phyloP scores from a whole-genome alignment of 2,113 vertebrate species.

The Rhea pennata region DNA sequence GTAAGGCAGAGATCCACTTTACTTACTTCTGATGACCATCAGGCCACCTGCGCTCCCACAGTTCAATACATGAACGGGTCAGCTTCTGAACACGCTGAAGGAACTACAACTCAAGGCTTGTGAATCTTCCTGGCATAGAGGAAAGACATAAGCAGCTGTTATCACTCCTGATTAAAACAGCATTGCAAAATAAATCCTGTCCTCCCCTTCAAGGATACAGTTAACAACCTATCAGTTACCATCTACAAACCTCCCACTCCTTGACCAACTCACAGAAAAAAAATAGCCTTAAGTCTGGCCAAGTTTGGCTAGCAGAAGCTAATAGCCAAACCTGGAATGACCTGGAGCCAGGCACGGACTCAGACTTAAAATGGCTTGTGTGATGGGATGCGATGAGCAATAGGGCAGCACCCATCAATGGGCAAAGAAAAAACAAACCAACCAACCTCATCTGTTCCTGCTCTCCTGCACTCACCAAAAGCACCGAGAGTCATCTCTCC shows the following conservation, averaged over 20 bases:
- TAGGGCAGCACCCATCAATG: neutral
- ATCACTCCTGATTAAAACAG: neutral
- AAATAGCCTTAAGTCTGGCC: neutral
- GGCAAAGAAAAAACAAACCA: neutral
- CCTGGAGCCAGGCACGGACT: neutral
- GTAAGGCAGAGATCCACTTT: neutral
- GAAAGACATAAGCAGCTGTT: neutral
- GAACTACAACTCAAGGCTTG: neutral
- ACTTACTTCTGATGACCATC: neutral
- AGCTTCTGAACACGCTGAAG: fast-evolving
- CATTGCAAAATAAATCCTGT: neutral
- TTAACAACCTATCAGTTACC: neutral
- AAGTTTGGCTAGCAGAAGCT: neutral
- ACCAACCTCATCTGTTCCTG: neutral
- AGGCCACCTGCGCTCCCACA: neutral
- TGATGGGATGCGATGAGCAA: neutral
- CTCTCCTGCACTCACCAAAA: neutral
- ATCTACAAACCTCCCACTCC: neutral
- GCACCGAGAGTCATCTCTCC: neutral
- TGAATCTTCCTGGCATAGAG: fast-evolving
- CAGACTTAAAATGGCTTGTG: neutral
- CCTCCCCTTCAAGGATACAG: neutral
- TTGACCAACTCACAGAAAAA: neutral
- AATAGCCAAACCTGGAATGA: neutral
- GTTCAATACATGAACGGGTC: neutral